Evolutionary conservation across 1,140 invertebrate species (phyloP).

Genomic region (Zaprionus davidi): DNA sequence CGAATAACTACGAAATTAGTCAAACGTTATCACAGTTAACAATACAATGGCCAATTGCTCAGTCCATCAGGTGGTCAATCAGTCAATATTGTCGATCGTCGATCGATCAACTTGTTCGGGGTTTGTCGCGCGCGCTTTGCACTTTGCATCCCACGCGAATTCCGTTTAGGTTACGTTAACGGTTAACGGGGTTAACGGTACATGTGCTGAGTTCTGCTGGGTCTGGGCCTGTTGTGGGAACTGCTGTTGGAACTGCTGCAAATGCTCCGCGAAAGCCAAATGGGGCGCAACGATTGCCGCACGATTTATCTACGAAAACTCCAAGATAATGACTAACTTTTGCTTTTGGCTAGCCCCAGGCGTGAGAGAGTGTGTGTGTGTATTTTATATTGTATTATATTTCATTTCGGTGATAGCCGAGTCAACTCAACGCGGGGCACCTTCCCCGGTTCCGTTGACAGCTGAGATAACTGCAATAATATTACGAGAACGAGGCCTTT

Average conservation of each 20-base stretch:
- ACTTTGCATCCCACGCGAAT: neutral
- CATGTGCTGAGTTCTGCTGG: constrained; percentile 32
- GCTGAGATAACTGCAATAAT: constrained; percentile 59
- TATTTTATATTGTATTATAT: constrained; percentile 72
- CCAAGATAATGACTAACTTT: constrained; percentile 75
- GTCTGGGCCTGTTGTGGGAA: constrained; percentile 26
- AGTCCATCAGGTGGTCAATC: constrained; percentile 30
- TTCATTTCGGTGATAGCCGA: constrained; percentile 73
- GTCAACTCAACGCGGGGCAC: constrained; percentile 30
- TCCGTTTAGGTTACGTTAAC: neutral
- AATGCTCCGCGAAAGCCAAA: constrained; percentile 59
- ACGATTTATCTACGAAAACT: constrained; percentile 81
- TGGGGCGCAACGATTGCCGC: constrained; percentile 20
- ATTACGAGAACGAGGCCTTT: constrained; percentile 34
- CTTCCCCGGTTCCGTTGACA: constrained; percentile 39
- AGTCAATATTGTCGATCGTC: neutral
- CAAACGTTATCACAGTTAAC: constrained; percentile 14
- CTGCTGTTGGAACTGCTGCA: constrained; percentile 32
- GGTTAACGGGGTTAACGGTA: neutral
- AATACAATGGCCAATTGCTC: neutral
- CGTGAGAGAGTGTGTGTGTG: constrained; percentile 18
- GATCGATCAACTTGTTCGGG: neutral
- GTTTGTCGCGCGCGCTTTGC: neutral
- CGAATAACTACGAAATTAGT: constrained; percentile 32
- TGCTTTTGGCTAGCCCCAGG: constrained; percentile 38